Evolutionary conservation across 2,888 invertebrate genomes (phyloP).

Genomic region (Hofmannophila pseudospretella): DNA sequence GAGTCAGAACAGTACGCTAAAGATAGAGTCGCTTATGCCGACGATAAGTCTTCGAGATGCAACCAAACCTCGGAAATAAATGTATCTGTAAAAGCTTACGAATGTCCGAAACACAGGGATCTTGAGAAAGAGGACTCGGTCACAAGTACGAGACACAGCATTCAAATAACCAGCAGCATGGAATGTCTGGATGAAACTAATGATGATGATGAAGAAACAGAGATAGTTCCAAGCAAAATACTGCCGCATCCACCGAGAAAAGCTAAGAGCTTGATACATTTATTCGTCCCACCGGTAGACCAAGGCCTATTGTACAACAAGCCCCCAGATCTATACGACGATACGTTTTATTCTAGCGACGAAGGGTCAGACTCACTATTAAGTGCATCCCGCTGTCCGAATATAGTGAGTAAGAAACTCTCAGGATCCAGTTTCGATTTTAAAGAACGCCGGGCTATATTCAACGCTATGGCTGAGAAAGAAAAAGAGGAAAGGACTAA

Average conservation of each 20-base stretch:
- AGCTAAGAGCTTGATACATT: slow-evolving; percentile 83
- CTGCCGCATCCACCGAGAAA: slow-evolving; percentile 89
- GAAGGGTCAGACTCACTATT: slow-evolving; percentile 84
- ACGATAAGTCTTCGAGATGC: slow-evolving; percentile 54
- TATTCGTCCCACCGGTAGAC: slow-evolving; percentile 81
- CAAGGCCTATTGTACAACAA: slow-evolving; percentile 72
- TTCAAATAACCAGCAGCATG: slow-evolving; percentile 64
- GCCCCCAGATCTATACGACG: slow-evolving; percentile 75
- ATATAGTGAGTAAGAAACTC: slow-evolving; percentile 52
- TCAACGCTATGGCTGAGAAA: slow-evolving; percentile 77
- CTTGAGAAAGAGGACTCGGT: slow-evolving; percentile 72
- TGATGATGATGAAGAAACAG: slow-evolving; percentile 77
- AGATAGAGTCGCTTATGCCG: slow-evolving; percentile 43
- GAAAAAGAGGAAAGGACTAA: slow-evolving; percentile 54
- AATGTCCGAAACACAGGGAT: slow-evolving; percentile 51
- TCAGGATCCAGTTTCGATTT: slow-evolving; percentile 62
- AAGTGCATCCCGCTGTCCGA: slow-evolving; percentile 78
- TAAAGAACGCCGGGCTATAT: slow-evolving; percentile 75
- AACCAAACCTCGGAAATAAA: slow-evolving; percentile 65
- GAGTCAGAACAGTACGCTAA: slow-evolving; percentile 82
- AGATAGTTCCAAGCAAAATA: slow-evolving; percentile 87
- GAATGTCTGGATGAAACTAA: slow-evolving; percentile 69
- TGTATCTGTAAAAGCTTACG: slow-evolving; percentile 47
- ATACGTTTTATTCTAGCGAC: slow-evolving; percentile 79
- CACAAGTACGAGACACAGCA: slow-evolving; percentile 73